Evolutionary conservation across 2,797 vertebrate genomes (phyloP).

Genomic region (Poeciliopsis infans): DNA sequence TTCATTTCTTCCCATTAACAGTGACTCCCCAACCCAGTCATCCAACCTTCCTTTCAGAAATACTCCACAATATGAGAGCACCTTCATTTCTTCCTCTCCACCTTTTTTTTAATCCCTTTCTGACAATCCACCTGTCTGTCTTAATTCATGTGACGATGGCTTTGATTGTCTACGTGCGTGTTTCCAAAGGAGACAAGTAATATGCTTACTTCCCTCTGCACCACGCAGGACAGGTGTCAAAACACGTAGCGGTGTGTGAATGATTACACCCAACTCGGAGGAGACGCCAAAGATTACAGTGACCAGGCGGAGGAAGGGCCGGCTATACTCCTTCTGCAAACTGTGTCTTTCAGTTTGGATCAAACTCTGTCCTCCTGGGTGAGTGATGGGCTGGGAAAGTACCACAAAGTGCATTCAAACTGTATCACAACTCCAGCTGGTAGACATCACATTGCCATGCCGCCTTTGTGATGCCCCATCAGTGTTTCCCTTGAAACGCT

Average conservation of each 20-base stretch:
- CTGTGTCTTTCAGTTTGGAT: constrained; percentile 68
- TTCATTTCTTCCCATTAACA: constrained; percentile 83
- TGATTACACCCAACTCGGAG: constrained; percentile 74
- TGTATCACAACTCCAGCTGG: constrained; percentile 66
- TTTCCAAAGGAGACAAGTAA: constrained; percentile 59
- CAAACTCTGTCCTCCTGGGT: constrained; percentile 57
- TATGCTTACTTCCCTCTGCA: constrained; percentile 65
- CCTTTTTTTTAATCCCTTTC: constrained; percentile 73
- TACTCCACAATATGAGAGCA: constrained; percentile 66
- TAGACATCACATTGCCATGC: constrained; percentile 57
- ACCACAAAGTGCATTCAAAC: constrained; percentile 72
- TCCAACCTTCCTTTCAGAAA: constrained; percentile 56
- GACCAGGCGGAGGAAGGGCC: constrained; percentile 66
- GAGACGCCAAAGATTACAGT: constrained; percentile 72
- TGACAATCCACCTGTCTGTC: constrained; percentile 81
- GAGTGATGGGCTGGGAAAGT: constrained; percentile 75
- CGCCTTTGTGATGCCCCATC: constrained; percentile 34
- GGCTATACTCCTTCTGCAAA: constrained; percentile 66
- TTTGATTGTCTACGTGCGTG: constrained; percentile 68
- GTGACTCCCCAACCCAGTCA: constrained; percentile 73
- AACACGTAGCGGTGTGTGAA: constrained; percentile 73
- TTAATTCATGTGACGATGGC: constrained; percentile 74
- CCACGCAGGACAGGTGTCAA: constrained; percentile 76
- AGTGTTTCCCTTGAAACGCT: constrained; percentile 22
- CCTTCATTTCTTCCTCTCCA: constrained; percentile 66